Base-by-base conservation (phyloP, 2,797 vertebrate species). In the Botia almorhae region DNA sequence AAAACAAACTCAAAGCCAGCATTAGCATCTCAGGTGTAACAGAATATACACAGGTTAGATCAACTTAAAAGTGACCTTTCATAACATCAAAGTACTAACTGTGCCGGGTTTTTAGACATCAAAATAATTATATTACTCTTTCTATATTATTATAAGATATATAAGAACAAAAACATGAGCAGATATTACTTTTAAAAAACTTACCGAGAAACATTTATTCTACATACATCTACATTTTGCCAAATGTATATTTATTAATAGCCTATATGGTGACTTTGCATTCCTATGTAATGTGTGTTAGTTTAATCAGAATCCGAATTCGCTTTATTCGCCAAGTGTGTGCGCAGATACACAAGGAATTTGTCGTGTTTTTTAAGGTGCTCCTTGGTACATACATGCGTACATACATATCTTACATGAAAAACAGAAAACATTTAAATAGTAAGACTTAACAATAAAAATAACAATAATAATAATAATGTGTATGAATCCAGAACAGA, bases 1-100 rank as follows among this genome's bases (percentile, higher is more conserved):
- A 60, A 74, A n/a, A 73, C 6, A 5, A 36, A 55, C 53, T 33
- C 26, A 29, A 78, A 70, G 36, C 65, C 39, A 74, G 29, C 17
- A 14, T 43, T 83, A 21, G 67, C 58, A 48, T 73, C 77, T 83
- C 81, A 85, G 81, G 81, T 83, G 53, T 68, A 46, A 81, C 12
- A 75, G 11, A 69, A 74, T 51, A 69, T 69, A 64, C 50, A 74
- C 13, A 73, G 10, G 33, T 12, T 55, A 76, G 46, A 48, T 51
- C 50, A 67, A 73, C 51, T 19, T 56, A 26, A 67, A 26, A 71
- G 69, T 80, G 29, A 65, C 69, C 69, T 80, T 80, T 64, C 2
- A 60, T n/a, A n/a, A 56, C 13, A 58, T 19, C 53, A 14, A 60
- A 50, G 13, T 2, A 51, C 11, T 8, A 60, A 74, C 21, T 48